Percentiles rank a stretch among this genome's conserved stretches.
Conservation (phyloP, 2,888 invertebrate genomes). For the Erannis defoliaria region DNA sequence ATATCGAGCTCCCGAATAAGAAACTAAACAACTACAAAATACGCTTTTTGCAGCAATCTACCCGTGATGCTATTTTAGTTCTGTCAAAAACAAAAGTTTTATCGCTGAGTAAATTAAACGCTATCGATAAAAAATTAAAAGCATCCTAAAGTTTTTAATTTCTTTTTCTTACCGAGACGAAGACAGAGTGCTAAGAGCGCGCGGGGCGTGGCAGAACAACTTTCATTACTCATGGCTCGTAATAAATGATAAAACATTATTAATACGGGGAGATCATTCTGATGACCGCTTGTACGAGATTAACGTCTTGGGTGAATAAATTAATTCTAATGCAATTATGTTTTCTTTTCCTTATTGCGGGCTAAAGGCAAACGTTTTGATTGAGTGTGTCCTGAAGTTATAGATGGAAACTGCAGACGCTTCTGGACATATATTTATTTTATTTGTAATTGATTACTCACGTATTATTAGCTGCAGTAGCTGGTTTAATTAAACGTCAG, state of each 20-base stretch:
- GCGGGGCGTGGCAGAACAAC: slow-evolving; percentile 82
- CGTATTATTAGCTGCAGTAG: too few relatives aligned
- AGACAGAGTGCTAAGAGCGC: slow-evolving; percentile 78
- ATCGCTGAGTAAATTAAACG: slow-evolving; percentile 74
- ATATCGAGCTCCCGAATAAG: slow-evolving; percentile 13
- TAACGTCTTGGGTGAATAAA: slow-evolving; percentile 76
- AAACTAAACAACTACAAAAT: slow-evolving; percentile 37
- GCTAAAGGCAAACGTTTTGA: slow-evolving; percentile 9
- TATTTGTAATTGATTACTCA: too few relatives aligned
- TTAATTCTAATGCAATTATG: slow-evolving; percentile 82
- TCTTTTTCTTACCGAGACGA: slow-evolving; percentile 77
- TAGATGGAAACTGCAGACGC: too few relatives aligned
- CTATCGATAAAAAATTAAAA: slow-evolving; percentile 64
- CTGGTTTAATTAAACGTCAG: too few relatives aligned
- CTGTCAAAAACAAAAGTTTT: slow-evolving; percentile 66
- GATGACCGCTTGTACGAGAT: slow-evolving; percentile 73
- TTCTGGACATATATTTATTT: too few relatives aligned
- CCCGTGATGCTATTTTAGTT: not conserved
- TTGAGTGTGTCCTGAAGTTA: slow-evolving; percentile 14
- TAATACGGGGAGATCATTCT: slow-evolving; percentile 81
- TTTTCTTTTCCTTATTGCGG: slow-evolving; percentile 53
- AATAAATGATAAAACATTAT: slow-evolving; percentile 87
- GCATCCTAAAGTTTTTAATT: slow-evolving; percentile 65
- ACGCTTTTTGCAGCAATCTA: slow-evolving; percentile 18
- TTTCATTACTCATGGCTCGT: slow-evolving; percentile 84